A percentile compares a stretch with the other conserved stretches of the same genome.
Evolutionary conservation across 1,140 invertebrate genomes (phyloP).

Genomic region (Marisa cornuarietis): DNA sequence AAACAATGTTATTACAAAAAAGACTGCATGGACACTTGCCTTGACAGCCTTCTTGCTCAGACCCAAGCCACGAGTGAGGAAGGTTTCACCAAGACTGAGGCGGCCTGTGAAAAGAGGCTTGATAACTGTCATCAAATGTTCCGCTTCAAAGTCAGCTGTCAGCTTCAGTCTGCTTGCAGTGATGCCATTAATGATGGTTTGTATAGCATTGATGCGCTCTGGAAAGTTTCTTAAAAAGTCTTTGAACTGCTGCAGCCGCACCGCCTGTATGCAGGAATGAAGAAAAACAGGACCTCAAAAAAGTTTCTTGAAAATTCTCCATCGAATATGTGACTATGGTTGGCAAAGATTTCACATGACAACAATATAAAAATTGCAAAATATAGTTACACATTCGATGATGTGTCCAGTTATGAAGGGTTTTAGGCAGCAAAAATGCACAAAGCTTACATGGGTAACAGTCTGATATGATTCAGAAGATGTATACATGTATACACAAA

Average conservation of each 20-base stretch:
- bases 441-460: too few relatives aligned
- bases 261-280: neutral
- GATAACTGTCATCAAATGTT: constrained; percentile 4
- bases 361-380: too few relatives aligned
- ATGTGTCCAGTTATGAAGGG: too few relatives aligned
- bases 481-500: too few relatives aligned
- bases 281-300: neutral
- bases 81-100: neutral
- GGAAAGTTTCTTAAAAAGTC: constrained; percentile 6
- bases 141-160: constrained; percentile 8
- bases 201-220: constrained; percentile 13
- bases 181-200: constrained; percentile 9
- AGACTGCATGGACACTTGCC: neutral
- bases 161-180: constrained; percentile 5
- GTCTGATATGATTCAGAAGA: too few relatives aligned
- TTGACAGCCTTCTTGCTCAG: constrained; percentile 21
- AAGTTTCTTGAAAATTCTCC: too few relatives aligned
- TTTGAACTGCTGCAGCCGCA: constrained; percentile 9
- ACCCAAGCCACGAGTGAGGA: constrained; percentile 10
- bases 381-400: too few relatives aligned
- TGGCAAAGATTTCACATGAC: too few relatives aligned
- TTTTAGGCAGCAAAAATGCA: too few relatives aligned
- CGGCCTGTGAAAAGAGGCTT: constrained; percentile 14
- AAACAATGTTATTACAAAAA: neutral
- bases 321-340: too few relatives aligned